Percentiles rank a stretch among this genome's conserved stretches.
Evolutionary conservation across 2,797 vertebrate genomes (phyloP).

Genomic region (Anolis apletophallus): DNA sequence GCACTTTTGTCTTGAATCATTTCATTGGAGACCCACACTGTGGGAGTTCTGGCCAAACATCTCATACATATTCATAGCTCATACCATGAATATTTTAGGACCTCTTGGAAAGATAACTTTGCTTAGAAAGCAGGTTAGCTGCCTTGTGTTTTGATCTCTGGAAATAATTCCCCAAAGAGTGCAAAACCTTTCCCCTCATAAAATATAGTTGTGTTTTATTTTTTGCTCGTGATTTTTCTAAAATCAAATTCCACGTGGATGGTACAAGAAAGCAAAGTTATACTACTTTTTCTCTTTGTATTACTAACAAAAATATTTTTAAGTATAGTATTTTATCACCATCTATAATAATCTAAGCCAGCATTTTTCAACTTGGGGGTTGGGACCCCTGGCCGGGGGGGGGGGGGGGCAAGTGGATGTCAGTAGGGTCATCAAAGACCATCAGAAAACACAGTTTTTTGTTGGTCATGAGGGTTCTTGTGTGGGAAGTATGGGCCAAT

Average conservation of each 20-base stretch:
- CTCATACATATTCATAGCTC: conserved; percentile 24
- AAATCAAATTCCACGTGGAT: conserved; percentile 40
- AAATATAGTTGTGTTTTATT: conserved; percentile 56
- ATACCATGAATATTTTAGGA: conserved; percentile 35
- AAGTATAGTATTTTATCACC: no score
- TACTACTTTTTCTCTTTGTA: neutral
- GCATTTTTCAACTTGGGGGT: no score
- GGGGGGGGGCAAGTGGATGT: no score
- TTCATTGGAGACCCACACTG: neutral
- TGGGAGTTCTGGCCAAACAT: conserved; percentile 13
- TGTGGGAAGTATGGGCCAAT: no score
- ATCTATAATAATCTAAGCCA: no score
- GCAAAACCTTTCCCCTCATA: conserved; percentile 47
- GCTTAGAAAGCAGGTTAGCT: conserved; percentile 20
- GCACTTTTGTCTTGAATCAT: neutral
- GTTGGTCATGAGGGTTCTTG: no score
- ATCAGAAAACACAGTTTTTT: no score
- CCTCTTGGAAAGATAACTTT: conserved; percentile 15
- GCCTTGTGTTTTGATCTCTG: conserved; percentile 38
- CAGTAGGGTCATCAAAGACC: no score
- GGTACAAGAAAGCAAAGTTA: conserved; percentile 43
- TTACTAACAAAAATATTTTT: no score
- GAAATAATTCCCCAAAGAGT: conserved; percentile 47
- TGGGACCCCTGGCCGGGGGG: no score
- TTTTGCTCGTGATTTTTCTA: conserved; percentile 47